These are phyloP conservation scores for Oncorhynchus nerka DNA, from an alignment of 2,113 vertebrate genomes.

Conservation along the genomic window DNA sequence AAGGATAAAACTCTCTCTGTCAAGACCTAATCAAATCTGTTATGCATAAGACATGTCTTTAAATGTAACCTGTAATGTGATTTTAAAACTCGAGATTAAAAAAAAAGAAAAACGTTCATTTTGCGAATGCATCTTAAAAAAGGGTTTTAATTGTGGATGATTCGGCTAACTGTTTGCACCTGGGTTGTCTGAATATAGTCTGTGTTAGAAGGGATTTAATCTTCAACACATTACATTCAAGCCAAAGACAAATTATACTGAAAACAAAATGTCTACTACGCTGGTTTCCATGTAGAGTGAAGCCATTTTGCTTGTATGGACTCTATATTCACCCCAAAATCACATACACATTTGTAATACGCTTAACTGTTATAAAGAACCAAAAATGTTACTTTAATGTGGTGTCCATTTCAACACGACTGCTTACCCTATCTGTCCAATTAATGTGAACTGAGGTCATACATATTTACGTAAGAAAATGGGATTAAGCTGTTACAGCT, in stretches of 20 bases:
- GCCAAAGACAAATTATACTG: not conserved
- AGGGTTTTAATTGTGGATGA: not conserved
- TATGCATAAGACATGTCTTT: not conserved
- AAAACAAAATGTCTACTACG: not conserved
- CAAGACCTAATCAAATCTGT: not conserved
- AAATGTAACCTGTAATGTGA: not conserved
- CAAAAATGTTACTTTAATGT: no score
- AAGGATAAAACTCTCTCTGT: not conserved
- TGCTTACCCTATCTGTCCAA: no score
- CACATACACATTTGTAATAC: no score
- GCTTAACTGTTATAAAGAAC: no score
- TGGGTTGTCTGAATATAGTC: slow-evolving; percentile 7
- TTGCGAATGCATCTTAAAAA: not conserved
- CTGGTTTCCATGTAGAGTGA: no score
- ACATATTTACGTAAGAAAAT: no score
- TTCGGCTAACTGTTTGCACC: not conserved
- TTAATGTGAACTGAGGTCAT: no score
- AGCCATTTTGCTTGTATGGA: no score
- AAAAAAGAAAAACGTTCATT: not conserved
- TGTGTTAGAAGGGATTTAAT: not conserved
- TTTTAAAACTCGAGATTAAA: not conserved
- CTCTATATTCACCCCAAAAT: no score
- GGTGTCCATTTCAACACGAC: no score
- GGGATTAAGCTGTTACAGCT: no score
- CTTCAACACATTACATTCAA: not conserved